Conservation (phyloP, 1,140 invertebrate genomes). For the Drosophila willistoni region DNA sequence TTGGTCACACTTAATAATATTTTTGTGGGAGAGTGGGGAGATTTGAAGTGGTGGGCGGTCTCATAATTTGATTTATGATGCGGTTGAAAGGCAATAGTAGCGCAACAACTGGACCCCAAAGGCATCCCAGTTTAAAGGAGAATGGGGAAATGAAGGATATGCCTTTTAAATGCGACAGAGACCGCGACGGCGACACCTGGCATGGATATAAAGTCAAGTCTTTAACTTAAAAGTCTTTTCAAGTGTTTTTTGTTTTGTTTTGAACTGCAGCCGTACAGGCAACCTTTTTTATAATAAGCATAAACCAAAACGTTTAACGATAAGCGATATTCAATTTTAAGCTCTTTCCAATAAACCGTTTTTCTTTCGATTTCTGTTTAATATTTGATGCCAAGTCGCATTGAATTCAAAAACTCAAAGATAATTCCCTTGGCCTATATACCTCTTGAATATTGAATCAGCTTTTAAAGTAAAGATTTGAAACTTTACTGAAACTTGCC, state of each 20-base stretch:
- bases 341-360: background rate
- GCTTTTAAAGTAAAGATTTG: no score
- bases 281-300: background rate
- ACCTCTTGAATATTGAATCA: no score
- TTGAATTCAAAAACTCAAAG: background rate
- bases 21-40: slow-evolving; percentile 28
- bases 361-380: background rate
- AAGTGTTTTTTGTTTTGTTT: no score
- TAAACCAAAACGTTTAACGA: background rate
- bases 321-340: background rate
- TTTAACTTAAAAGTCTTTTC: background rate
- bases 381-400: background rate
- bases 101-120: slow-evolving; percentile 8
- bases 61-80: slow-evolving; percentile 76
- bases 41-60: slow-evolving; percentile 7
- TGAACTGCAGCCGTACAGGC: no score
- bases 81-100: slow-evolving; percentile 18
- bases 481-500: background rate
- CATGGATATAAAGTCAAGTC: background rate
- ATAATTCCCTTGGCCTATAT: no score
- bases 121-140: background rate
- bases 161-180: background rate
- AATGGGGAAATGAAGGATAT: background rate
- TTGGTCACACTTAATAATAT: slow-evolving; percentile 71
- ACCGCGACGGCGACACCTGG: background rate